Base-by-base conservation (phyloP, 2,113 vertebrate species). In the Percopsis transmontana region DNA sequence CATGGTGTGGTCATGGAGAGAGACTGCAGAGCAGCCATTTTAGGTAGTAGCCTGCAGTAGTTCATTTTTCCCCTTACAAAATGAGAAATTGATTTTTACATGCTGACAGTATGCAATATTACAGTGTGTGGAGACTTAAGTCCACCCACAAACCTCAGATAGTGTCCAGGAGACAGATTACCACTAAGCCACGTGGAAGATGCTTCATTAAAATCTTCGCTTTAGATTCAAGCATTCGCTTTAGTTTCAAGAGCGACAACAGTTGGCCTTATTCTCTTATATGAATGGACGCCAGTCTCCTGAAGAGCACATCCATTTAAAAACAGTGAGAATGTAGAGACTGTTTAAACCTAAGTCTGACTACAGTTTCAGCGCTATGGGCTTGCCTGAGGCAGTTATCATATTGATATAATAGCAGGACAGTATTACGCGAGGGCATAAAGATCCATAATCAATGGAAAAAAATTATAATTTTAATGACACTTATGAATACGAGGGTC, bases 61-160 rank as follows among this genome's bases (percentile, higher is more conserved):
- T 71, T 68, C 58, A 70, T 79, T 82, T 85, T 68, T 61, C 48
- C 19, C 73, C 68, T 66, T 81, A 82, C 80, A 76, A 85, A 83
- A 89, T 89, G 81, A 81, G 85, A 87, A 85, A 89, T 86, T 60
- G 80, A 85, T 87, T 88, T 87, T 74, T 80, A 62, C 66, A 80
- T 63, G 76, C 76, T 71, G 81, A 76, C 72, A 50, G 62, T 66
- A 62, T 79, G 80, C 54, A 70, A 50, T 77, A 68, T 72, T 42
- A 48, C 48, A 58, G 58, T 58, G 24, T 65, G 69, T 18, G 12
- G 45, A 47, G 42, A 19, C 21, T 53, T 41, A 42, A 50, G 55
- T 77, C 59, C 39, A n/a, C 54, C 51, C 52, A 14, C 48, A 53
- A 51, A 62, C 59, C 21, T 63, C 74, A 56, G 53, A 58, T 24